phyloP scores from a whole-genome alignment of 2,888 invertebrate species.

The Drosophila fulvimacula region DNA sequence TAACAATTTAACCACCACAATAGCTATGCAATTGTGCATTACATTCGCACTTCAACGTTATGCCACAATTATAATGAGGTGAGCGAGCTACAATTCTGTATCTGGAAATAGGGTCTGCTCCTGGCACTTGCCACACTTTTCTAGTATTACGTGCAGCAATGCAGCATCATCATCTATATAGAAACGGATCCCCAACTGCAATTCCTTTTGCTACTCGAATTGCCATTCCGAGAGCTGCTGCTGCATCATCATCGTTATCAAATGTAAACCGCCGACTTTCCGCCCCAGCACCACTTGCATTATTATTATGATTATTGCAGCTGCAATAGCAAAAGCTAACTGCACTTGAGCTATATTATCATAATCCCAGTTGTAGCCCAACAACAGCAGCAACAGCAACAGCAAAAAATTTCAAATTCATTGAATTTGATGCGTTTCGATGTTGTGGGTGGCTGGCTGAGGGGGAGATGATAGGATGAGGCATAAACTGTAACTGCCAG shows the following conservation, averaged over 20 bases:
- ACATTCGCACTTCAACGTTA: constrained; percentile 25
- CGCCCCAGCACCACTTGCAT: constrained; percentile 51
- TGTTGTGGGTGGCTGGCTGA: constrained; percentile 3
- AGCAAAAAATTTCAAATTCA: constrained; percentile 70
- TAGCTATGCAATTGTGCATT: constrained; percentile 28
- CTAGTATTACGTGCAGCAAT: constrained; percentile 44
- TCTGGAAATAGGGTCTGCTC: neutral
- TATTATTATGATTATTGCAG: constrained; percentile 74
- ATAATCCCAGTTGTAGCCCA: constrained; percentile 68
- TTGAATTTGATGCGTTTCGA: constrained; percentile 66
- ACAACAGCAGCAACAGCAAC: constrained; percentile 24
- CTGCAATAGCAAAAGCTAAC: constrained; percentile 67
- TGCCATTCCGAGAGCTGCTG: constrained; percentile 44
- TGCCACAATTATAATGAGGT: constrained; percentile 45
- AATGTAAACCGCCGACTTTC: constrained; percentile 50
- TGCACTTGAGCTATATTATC: constrained; percentile 76
- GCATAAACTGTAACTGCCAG: constrained; percentile 40
- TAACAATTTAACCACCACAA: constrained; percentile 25
- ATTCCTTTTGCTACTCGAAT: constrained; percentile 25
- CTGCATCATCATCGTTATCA: constrained; percentile 66
- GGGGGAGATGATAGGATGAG: neutral
- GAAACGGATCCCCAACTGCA: constrained; percentile 3
- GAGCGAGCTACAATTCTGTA: constrained; percentile 1
- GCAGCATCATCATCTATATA: constrained; percentile 9
- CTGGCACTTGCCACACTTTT: constrained; percentile 40